phyloP scores from a whole-genome alignment of 2,888 invertebrate genomes.

The Aricia artaxerxes region DNA sequence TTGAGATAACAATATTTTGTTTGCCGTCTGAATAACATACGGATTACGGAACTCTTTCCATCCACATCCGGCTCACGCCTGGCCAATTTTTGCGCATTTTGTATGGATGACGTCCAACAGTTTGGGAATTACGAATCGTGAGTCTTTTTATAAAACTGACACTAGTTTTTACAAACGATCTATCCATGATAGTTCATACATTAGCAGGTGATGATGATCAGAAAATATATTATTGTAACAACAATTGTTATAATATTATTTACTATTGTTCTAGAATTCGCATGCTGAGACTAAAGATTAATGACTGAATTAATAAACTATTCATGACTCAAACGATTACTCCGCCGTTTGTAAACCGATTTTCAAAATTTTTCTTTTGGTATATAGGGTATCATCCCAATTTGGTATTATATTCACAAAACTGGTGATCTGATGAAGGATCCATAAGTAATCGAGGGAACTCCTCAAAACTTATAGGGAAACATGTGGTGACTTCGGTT shows the following conservation, averaged over 20 bases:
- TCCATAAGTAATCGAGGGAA: too few species aligned
- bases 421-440: too few species aligned
- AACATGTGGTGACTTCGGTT: too few species aligned
- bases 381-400: too few species aligned
- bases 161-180: not conserved
- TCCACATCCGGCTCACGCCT: not conserved
- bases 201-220: not conserved
- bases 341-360: too few species aligned
- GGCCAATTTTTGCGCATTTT: not conserved
- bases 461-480: too few species aligned
- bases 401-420: too few species aligned
- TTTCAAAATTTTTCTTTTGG: too few species aligned
- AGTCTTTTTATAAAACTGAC: not conserved
- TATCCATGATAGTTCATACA: not conserved
- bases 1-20: too few species aligned
- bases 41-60: not conserved
- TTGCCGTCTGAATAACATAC: not conserved
- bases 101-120: slow-evolving; percentile 8
- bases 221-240: not conserved
- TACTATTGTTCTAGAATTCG: not conserved
- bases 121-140: slow-evolving; percentile 10
- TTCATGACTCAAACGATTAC: not conserved
- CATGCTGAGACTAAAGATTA: not conserved
- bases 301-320: not conserved
- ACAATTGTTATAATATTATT: not conserved